Conservation (phyloP, 2,113 vertebrate genomes). For the Ailurus styani region DNA sequence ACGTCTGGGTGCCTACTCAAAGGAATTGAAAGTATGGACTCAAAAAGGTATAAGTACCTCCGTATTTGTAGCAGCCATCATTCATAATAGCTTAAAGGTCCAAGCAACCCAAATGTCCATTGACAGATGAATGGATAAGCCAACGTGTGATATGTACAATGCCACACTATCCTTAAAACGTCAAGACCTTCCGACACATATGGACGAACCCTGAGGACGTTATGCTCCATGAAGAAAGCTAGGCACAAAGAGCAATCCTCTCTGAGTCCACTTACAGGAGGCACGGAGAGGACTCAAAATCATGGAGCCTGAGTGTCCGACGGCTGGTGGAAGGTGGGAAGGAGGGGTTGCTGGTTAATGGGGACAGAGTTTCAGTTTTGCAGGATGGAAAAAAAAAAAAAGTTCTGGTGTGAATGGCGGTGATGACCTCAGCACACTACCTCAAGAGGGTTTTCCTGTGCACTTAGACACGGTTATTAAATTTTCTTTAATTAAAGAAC, state of each 20-base stretch:
- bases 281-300: background rate
- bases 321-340: background rate
- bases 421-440: fast-evolving
- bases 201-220: background rate
- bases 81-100: background rate
- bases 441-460: background rate
- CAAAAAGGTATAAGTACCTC: background rate
- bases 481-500: background rate
- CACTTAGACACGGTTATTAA: background rate
- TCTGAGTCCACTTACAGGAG: fast-evolving
- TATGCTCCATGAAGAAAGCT: no score
- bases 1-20: no score
- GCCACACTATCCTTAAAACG: background rate
- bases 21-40: background rate
- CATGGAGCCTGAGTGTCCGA: background rate
- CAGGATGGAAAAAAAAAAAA: background rate
- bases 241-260: background rate
- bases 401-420: background rate
- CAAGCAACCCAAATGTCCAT: background rate
- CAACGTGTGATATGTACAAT: background rate
- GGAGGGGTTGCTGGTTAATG: background rate
- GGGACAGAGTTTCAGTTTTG: background rate
- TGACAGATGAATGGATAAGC: background rate
- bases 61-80: no score
- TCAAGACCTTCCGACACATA: background rate